phyloP scores from a whole-genome alignment of 1,140 invertebrate genomes.

The Drosophila kanapiae region DNA sequence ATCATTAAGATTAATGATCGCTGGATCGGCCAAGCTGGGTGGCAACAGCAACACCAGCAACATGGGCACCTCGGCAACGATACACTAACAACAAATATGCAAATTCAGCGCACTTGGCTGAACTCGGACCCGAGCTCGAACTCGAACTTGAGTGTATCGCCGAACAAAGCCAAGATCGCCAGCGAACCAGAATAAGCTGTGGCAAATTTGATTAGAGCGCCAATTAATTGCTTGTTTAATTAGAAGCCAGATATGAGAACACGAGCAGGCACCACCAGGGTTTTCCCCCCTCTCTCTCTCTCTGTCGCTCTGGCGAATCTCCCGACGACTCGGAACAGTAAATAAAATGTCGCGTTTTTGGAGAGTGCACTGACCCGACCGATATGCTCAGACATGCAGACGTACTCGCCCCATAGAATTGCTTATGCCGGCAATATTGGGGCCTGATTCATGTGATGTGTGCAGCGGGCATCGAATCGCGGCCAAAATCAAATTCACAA shows the following conservation, averaged over 20 bases:
- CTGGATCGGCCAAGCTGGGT: constrained; percentile 57
- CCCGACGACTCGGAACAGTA: constrained; percentile 46
- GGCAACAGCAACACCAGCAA: constrained; percentile 53
- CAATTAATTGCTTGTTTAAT: constrained; percentile 78
- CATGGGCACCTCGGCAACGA: background rate
- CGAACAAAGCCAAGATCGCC: constrained; percentile 13
- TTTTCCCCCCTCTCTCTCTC: constrained; percentile 16
- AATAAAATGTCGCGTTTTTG: constrained; percentile 73
- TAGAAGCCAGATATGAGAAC: constrained; percentile 49
- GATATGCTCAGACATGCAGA: constrained; percentile 39
- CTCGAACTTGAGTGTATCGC: constrained; percentile 70
- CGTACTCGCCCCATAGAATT: constrained; percentile 28
- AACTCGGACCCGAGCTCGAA: constrained; percentile 59
- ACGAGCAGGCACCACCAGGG: constrained; percentile 23
- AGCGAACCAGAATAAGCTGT: constrained; percentile 73
- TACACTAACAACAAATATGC: constrained; percentile 36
- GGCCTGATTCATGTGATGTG: constrained; percentile 57
- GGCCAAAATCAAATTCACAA: constrained; percentile 66
- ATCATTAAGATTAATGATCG: constrained; percentile 83
- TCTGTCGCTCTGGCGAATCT: constrained; percentile 12
- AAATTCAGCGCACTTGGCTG: constrained; percentile 44
- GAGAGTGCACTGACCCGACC: constrained; percentile 69
- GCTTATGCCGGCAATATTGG: constrained; percentile 37
- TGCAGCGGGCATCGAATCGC: constrained; percentile 44
- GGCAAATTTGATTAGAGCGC: constrained; percentile 72